Evolutionary conservation across 2,888 invertebrate species (phyloP), one percentile per base, ranked within the genome.

Genomic region (Opisthograptis luteolata): DNA sequence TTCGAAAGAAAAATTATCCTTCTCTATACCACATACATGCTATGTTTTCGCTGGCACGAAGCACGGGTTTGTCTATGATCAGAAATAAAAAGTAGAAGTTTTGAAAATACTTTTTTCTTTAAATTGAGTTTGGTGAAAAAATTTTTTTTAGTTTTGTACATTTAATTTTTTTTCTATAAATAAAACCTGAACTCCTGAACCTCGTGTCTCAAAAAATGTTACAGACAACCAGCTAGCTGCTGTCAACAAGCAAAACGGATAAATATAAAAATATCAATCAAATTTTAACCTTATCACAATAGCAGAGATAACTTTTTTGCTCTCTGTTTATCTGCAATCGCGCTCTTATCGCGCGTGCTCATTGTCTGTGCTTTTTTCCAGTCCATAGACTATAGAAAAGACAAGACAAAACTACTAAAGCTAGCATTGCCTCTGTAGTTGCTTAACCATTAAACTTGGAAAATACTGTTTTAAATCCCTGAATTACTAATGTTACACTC

Each of bases 361-460:
- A 37, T 65, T 70, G 68, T 68, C 68, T 70, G 70, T 69, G 70
- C 62, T 61, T 69, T 68, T n/a, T 65, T 63, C 64, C 63, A 65
- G 62, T 64, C 70, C 84, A 88, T 83, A 86, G 82, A 87, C 62
- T 76, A 81, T 65, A 82, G 81, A 87, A 68, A 76, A 81, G 81
- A 87, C 68, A 76, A 81, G 84, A 82, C 81, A 81, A 85, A 84
- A 87, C 82, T 85, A 81, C 79, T n/a, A n/a, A n/a, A n/a, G n/a
- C n/a, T 86, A 85, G 85, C 87, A 87, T 88, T 90, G 87, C 87
- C 85, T n/a, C n/a, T 81, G 79, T 85, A 88, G 87, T 89, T 90
- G 88, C 88, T 82, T 88, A 90, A 89, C 90, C 90, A 89, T 82
- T 86, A 77, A 87, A 79, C 79, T 81, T 80, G 78, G 79, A 82